These are phyloP conservation scores for Pherbina coryleti DNA, from an alignment of 2,888 invertebrate genomes.

Conservation along the genomic window DNA sequence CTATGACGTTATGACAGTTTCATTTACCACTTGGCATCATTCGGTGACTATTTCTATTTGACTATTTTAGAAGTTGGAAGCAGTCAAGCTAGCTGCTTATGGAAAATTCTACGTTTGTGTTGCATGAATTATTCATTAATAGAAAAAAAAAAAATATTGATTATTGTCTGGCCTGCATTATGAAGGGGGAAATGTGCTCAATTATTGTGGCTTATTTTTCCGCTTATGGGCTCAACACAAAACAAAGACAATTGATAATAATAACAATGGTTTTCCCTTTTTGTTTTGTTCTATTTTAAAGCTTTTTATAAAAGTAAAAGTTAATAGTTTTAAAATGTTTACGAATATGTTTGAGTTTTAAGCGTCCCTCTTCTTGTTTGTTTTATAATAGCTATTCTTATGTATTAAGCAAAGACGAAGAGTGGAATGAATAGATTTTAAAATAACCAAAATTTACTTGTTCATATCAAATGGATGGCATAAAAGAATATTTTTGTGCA, in stretches of 20 bases:
- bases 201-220: slow-evolving; percentile 11
- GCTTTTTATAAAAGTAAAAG: slow-evolving; percentile 19
- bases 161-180: slow-evolving; percentile 15
- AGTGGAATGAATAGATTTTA: too few relatives aligned
- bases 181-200: not conserved
- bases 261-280: not conserved
- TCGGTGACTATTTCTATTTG: not conserved
- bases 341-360: too few relatives aligned
- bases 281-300: not conserved
- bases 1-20: not conserved
- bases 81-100: too few relatives aligned
- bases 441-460: too few relatives aligned
- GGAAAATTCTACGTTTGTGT: not conserved
- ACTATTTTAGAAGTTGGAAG: too few relatives aligned
- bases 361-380: too few relatives aligned
- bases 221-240: slow-evolving; percentile 8
- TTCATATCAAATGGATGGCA: too few relatives aligned
- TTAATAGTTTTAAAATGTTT: not conserved
- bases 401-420: too few relatives aligned
- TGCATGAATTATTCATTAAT: slow-evolving; percentile 31
- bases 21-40: slow-evolving; percentile 8
- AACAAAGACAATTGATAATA: not conserved
- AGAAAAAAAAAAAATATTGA: slow-evolving; percentile 7
- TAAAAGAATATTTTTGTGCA: too few relatives aligned
- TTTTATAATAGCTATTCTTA: too few relatives aligned